Base-by-base conservation (phyloP, 92 coral and sea anemone species). In the Palythoa grandis region DNA sequence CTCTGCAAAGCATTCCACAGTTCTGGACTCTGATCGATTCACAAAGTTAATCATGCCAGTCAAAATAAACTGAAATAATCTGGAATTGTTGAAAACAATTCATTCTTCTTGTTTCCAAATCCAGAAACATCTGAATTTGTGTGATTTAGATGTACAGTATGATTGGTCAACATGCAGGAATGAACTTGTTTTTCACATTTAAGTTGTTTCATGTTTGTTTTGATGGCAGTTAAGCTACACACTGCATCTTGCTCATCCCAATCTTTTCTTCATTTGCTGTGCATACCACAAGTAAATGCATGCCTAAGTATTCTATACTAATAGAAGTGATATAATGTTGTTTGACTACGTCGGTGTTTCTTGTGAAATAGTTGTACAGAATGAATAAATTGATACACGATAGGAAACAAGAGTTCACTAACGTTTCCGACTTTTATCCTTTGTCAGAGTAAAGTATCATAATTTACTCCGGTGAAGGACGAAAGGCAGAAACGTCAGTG, bases 161-260 rank as follows among this genome's bases (percentile, higher is more conserved):
- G 84, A 20, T 63, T 22, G 61, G 68, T 67, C 40, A 24, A 79
- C 56, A 4, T 16, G 72, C 14, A 60, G 24, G 22, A 17, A 48
- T 78, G 52, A 78, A 78, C 17, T 65, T 65, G 60, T 5, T 47
- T 78, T 79, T 79, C 23, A 29, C 84, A 79, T 40, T n/a, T 60
- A 39, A 67, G 52, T 43, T 63, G 57, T 79, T 79, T 17, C 69
- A 60, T 52, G 72, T 79, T 79, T 79, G 84, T 65, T 79, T 79
- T 79, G 84, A 63, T 79, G 74, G 84, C 19, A 65, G 38, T 79
- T 43, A 11, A 40, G 43, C 24, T 25, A 12, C 47, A 13, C 19
- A 65, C 11, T 10, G 38, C 2, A 50, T 2, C 22, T 22, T 29
- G 12, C 14, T 57, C 1, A 50, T 37, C 7, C 25, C 7, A 7